Evolutionary conservation across 1,140 invertebrate genomes (phyloP).

Genomic region (Lutraria rhynchaena): DNA sequence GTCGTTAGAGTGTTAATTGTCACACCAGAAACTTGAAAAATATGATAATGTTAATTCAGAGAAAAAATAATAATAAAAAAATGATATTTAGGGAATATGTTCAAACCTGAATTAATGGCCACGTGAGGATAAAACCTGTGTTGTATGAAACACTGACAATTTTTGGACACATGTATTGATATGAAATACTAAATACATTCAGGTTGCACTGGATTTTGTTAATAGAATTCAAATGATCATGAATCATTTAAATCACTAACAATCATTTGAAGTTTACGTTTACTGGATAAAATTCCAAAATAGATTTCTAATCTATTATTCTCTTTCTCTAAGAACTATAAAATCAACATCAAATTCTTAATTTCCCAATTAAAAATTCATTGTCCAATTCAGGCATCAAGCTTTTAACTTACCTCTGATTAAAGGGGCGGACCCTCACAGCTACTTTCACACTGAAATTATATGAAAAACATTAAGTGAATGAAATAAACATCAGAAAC

Average conservation of each 20-base stretch:
- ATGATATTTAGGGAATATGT: too few relatives aligned
- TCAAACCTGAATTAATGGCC: too few relatives aligned
- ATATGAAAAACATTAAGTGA: constrained; percentile 28
- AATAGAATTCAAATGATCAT: not conserved
- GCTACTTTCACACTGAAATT: constrained; percentile 84
- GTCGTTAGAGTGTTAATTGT: too few relatives aligned
- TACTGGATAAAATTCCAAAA: constrained; percentile 62
- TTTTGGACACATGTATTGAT: too few relatives aligned
- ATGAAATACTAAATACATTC: too few relatives aligned
- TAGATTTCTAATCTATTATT: not conserved
- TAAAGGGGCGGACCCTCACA: constrained; percentile 86
- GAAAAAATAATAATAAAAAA: too few relatives aligned
- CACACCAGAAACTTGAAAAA: too few relatives aligned
- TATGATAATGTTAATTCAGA: too few relatives aligned
- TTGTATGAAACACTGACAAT: too few relatives aligned
- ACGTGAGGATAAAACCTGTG: too few relatives aligned
- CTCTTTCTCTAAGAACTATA: not conserved
- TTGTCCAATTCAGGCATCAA: too few relatives aligned
- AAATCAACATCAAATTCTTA: not conserved
- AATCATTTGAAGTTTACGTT: not conserved
- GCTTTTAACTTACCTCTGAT: constrained; percentile 79
- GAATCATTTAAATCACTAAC: not conserved
- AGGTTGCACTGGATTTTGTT: too few relatives aligned
- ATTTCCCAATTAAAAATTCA: not conserved
- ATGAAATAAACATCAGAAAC: not conserved